Evolutionary conservation across 2,888 invertebrate genomes (phyloP), one percentile per base, ranked within the genome.

Genomic region (Lamellibrachia satsuma): DNA sequence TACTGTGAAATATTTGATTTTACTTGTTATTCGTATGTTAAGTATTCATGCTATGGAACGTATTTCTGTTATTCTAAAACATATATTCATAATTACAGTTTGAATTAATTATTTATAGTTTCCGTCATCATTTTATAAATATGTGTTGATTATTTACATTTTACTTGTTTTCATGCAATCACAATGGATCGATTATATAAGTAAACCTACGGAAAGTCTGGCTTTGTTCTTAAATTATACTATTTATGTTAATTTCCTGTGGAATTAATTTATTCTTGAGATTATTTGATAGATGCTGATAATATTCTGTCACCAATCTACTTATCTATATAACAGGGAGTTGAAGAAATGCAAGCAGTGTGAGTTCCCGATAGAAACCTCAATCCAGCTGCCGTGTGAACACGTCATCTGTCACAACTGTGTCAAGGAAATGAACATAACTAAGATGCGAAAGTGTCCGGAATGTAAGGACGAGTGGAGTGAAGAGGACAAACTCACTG

Each of bases 371-470:
- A 93, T 95, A 92, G 94, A 94, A 52, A 94, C 94, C n/a, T 95
- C 95, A 8, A 93, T 96, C 52, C 92, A 93, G 15, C 93, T 96
- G 91, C 95, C 95, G 3, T 96, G 96, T 94, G 93, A 93, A 52
- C 94, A 95, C 93, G 60, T 94, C 8, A 92, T 96, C 52, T 96
- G 96, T 93, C 92, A 94, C 27, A 93, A 93, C 11, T 96, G 96
- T 93, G 93, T 94, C 75, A 92, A 93, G 55, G 94, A 94, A 39
- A 92, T 94, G 55, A 90, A 93, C 90, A 93, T 93, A n/a, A 52
- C 93, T 8, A 92, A 92, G 2, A 92, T 93, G 8, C 91, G 90
- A 27, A 91, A 39, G 75, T 96, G 95, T 92, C 94, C 94, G 39
- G 75, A 75, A 75, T 75, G 75, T 75, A 75, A 75, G 75, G 22